phyloP scores from a whole-genome alignment of 2,888 invertebrate species.

The Drosophila mimetica region DNA sequence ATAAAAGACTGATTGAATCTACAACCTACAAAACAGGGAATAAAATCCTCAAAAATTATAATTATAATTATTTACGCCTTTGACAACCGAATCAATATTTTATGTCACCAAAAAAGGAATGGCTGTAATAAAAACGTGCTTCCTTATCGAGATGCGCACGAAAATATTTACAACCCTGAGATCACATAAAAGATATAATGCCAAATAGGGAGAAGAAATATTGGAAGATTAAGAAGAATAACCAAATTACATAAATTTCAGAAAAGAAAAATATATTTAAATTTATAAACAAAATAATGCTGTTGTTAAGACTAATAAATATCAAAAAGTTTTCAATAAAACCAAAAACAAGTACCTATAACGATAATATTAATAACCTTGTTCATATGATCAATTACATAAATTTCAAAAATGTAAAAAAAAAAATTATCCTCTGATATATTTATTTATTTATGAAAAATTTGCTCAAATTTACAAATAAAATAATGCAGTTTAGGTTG shows the following conservation, averaged over 20 bases:
- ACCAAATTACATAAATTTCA: no score
- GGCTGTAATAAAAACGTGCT: not conserved
- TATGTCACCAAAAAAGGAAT: not conserved
- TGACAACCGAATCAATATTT: not conserved
- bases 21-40: not conserved
- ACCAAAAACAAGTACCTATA: no score
- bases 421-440: no score
- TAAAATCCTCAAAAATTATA: not conserved
- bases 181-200: not conserved
- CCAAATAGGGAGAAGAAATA: not conserved
- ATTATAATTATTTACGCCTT: not conserved
- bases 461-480: no score
- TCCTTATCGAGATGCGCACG: slow-evolving; percentile 13
- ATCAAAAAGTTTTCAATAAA: no score
- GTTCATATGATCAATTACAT: not conserved
- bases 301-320: no score
- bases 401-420: no score
- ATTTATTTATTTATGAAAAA: no score
- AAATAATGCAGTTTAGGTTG: no score
- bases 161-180: not conserved
- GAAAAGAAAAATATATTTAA: not conserved
- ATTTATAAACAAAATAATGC: no score
- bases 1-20: no score
- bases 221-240: not conserved
- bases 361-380: no score